Evolutionary conservation across 2,113 vertebrate species (phyloP), one percentile per base, ranked within the genome.

Genomic region (Saguinus imperator): DNA sequence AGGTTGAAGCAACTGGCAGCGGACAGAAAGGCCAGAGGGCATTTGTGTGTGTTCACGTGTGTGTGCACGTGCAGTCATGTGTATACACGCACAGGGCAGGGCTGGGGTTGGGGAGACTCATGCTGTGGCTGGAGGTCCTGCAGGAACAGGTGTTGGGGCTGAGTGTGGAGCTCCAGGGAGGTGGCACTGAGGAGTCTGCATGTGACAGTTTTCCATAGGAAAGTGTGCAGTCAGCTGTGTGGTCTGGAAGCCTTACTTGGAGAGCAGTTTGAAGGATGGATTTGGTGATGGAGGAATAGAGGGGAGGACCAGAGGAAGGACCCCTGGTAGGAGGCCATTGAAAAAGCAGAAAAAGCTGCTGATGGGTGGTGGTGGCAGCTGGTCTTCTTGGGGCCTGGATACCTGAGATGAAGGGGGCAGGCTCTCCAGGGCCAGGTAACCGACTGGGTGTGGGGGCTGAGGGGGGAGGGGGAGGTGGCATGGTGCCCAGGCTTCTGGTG

Each of bases 381-480:
- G 61, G 27, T 73, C 73, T 64, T 72, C 48, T 2, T 13, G 21
- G 40, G 50, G 72, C 23, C 1, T 0, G 5, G 4, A 16, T 29
- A 4, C 25, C 61, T 4, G 40, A 32, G 45, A 12, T 3, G 20
- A 29, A 48, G 72, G 25, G 75, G 37, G 45, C 45, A 45, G 68
- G 52, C 3, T 72, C 57, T n/a, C 75, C 17, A 18, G 58, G 89
- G 20, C 27, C 66, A 25, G 76, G 6, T 1, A 5, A 23, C 1
- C 20, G 64, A 20, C 32, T 10, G 48, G 45, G 11, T 1, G 3
- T 10, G 40, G 55, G 77, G 16, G 11, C 2, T 27, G 55, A 23
- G 21, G 8, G 8, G 4, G 5, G 14, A 12, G 12, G 68, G 45
- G 27, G 23, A 5, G 10, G 20, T 14, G 5, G 64, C 1, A 0